Evolutionary conservation across 2,797 vertebrate species (phyloP).

Genomic region (Odontamblyopus lacepedii): DNA sequence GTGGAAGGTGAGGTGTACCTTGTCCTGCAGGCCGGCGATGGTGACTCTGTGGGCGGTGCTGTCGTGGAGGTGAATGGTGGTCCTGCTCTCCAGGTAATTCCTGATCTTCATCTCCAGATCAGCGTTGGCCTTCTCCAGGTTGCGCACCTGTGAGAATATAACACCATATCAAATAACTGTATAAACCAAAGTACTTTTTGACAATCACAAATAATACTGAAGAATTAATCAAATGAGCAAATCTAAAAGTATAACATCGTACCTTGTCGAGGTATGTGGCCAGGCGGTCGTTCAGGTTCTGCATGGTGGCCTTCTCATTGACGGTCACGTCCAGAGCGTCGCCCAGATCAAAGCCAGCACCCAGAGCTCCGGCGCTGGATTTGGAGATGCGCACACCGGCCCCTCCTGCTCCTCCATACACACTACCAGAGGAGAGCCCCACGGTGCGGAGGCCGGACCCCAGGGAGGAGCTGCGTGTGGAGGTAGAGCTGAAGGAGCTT

Average conservation of each 20-base stretch:
- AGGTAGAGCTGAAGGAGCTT: neutral
- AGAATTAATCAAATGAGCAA: neutral
- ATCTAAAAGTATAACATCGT: neutral
- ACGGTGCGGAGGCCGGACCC: neutral
- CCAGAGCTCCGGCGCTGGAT: constrained; percentile 37
- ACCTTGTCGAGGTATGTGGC: constrained; percentile 87
- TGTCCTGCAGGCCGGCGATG: constrained; percentile 81
- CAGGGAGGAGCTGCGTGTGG: neutral
- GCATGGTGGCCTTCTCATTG: constrained; percentile 83
- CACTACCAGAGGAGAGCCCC: neutral
- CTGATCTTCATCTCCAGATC: constrained; percentile 86
- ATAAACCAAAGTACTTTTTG: neutral
- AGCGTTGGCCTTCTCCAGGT: constrained; percentile 81
- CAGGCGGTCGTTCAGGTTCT: constrained; percentile 89
- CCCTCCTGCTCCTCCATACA: constrained; percentile 31
- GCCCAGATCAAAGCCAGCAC: neutral
- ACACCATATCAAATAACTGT: neutral
- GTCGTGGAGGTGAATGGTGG: constrained; percentile 69
- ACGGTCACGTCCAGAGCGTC: constrained; percentile 20
- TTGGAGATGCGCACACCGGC: constrained; percentile 21
- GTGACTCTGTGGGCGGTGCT: constrained; percentile 71
- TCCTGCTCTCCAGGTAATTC: constrained; percentile 75
- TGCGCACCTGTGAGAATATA: constrained; percentile 21
- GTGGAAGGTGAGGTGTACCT: neutral
- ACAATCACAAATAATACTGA: neutral